Base-by-base conservation (phyloP, 1,140 invertebrate genomes). In the Trachymyrmex septentrionalis region DNA sequence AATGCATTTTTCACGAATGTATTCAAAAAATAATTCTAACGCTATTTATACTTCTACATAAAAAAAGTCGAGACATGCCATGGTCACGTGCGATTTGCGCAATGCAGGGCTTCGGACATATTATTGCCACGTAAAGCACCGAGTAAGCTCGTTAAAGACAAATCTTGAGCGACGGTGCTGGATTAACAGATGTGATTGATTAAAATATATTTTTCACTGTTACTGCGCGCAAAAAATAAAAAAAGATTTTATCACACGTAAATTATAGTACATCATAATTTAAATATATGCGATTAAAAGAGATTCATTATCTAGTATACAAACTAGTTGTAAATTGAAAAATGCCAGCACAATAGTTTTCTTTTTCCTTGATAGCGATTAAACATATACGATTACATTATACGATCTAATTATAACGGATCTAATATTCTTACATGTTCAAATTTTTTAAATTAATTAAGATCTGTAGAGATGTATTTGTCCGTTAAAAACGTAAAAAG, bases 11-110 rank as follows among this genome's bases (percentile, higher is more conserved):
- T 84, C 67, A 61, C 34, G 16, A 48, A 59, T 16, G 2, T 24
- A 3, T 64, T 2, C 27, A 10, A 66, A 53, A 85, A 73, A 63
- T 50, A 34, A 73, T 12, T 0, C 19, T 50, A 48, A 61, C 14
- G 30, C n/a, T 4, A 50, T 5, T 16, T 16, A 44, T 44, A 66
- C 50, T 89, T 89, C 89, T 87, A 84, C 67, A 30, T 53, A 55
- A 81, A 86, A 71, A 71, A 88, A 73, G 73, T 72, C 88, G 77
- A 93, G 93, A 86, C 88, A 90, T 92, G 91, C 90, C 92, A 93
- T 86, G 92, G 92, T 93, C 92, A 89, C 88, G 71, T 89, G 87
- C 71, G 50, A 71, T 69, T 86, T 72, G 30, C 44, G 78, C 69
- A 63, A 90, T 82, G 86, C 85, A 80, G 90, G 92, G 93, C 92